A percentile compares a stretch with the other conserved stretches of the same genome.
These are phyloP conservation scores for Mycteria americana DNA, from an alignment of 2,797 vertebrate species.

Conservation along the genomic window DNA sequence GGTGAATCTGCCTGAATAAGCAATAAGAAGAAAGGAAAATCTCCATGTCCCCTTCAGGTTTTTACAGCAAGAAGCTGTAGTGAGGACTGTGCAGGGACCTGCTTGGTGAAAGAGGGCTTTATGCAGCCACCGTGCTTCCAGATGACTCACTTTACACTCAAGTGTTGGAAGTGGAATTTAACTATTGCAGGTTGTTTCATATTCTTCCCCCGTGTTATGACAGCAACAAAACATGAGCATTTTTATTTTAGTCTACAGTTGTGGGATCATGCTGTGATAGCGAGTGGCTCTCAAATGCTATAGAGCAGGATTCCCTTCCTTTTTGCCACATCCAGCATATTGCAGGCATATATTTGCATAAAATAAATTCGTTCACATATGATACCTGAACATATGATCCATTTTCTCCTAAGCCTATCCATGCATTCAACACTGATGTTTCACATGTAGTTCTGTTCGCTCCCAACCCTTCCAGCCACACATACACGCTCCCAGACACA, in stretches of 20 bases:
- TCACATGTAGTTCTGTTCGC: neutral
- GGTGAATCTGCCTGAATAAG: neutral
- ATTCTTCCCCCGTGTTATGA: neutral
- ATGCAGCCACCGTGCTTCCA: neutral
- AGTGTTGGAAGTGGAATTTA: neutral
- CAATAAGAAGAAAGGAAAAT: neutral
- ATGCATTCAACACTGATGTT: neutral
- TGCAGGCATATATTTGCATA: neutral
- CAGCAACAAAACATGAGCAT: neutral
- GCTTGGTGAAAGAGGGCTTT: neutral
- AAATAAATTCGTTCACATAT: neutral
- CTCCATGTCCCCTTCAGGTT: neutral
- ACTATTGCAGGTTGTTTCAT: neutral
- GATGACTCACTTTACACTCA: neutral
- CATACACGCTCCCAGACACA: neutral
- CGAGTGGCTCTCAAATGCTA: neutral
- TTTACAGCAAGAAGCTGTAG: neutral
- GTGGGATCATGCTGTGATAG: neutral
- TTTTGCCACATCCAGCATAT: neutral
- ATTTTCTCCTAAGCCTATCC: neutral
- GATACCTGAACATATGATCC: neutral
- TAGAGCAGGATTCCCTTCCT: neutral
- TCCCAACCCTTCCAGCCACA: neutral
- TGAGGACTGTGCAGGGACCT: neutral
- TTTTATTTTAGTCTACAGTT: neutral